Evolutionary conservation across 1,140 invertebrate species (phyloP), one percentile per base, ranked within the genome.

Genomic region (Fopius arisanus): DNA sequence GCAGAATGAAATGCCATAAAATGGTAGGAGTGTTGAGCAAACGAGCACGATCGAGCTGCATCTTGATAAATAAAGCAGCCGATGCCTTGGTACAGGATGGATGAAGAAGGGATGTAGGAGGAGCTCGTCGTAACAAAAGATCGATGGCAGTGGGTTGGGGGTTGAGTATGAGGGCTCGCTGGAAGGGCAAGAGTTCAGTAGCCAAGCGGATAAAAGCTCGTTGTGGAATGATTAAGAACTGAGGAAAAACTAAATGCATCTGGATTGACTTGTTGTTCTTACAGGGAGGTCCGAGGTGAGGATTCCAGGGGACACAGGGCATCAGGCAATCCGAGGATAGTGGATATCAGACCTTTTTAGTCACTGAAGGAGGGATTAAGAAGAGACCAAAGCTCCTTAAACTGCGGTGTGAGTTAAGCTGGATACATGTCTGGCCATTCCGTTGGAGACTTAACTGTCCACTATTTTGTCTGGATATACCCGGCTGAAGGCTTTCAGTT

Each of bases 381-480:
- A 80, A 81, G 83, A 87, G 85, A 81, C 85, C 74, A 88, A 87
- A 87, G 86, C 86, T 87, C 84, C 84, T 88, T 87, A 87, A 87
- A 87, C 86, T 87, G 85, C 78, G 86, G 86, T 88, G 77, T 76
- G 65, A 79, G 75, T 81, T 86, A 88, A 88, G 84, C 86, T 88
- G 84, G 82, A 84, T 87, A 87, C 85, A 88, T 87, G 81, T 79
- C 82, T 83, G 82, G 84, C 82, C 84, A 80, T 75, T 77, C 74
- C 75, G 76, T 65, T 65, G 28, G 77, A 40, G 29, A 69, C 26
- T 67, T 77, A 68, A 40, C 31, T 28, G 68, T 77, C 69, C 67
- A 74, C 81, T 82, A 77, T 81, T 82, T 82, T 82, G 80, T 83
- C 77, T 79, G 70, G 77, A 81, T 80, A 79, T 77, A 72, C 12